These are phyloP conservation scores for Coleophora deauratella DNA, from an alignment of 2,888 invertebrate species.

Conservation along the genomic window DNA sequence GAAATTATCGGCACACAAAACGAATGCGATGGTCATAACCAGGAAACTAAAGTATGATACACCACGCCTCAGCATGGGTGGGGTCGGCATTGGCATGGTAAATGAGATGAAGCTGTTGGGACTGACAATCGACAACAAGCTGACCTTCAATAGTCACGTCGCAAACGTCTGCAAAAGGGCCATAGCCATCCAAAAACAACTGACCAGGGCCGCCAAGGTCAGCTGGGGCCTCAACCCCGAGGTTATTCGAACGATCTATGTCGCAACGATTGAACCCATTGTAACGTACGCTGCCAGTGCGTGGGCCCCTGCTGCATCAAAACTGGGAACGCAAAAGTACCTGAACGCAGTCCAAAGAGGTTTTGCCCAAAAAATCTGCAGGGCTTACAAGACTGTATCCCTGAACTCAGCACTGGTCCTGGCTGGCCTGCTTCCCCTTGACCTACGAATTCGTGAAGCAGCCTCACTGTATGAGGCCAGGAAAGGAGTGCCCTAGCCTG, in stretches of 20 bases:
- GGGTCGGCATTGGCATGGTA: conserved; percentile 2
- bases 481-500: neutral
- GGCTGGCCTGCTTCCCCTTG: conserved; percentile 11
- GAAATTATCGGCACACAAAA: conserved; percentile 11
- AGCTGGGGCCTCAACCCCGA: conserved; percentile 7
- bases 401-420: conserved; percentile 7
- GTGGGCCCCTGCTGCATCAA: neutral
- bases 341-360: neutral
- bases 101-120: conserved; percentile 11
- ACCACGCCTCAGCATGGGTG: conserved; percentile 11
- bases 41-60: conserved; percentile 8
- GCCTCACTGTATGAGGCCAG: neutral
- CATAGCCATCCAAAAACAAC: conserved; percentile 2
- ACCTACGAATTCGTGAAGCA: conserved; percentile 4
- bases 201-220: conserved; percentile 4
- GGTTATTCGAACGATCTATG: neutral
- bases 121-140: conserved; percentile 8
- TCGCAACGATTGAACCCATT: neutral
- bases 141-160: conserved; percentile 10
- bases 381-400: conserved; percentile 4
- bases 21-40: conserved; percentile 9
- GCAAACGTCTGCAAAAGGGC: conserved; percentile 7
- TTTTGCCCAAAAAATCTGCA: conserved; percentile 2
- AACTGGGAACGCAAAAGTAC: neutral
- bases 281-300: neutral